Conservation (phyloP, 92 coral and sea anemone genomes). For the Nematostella vectensis region DNA sequence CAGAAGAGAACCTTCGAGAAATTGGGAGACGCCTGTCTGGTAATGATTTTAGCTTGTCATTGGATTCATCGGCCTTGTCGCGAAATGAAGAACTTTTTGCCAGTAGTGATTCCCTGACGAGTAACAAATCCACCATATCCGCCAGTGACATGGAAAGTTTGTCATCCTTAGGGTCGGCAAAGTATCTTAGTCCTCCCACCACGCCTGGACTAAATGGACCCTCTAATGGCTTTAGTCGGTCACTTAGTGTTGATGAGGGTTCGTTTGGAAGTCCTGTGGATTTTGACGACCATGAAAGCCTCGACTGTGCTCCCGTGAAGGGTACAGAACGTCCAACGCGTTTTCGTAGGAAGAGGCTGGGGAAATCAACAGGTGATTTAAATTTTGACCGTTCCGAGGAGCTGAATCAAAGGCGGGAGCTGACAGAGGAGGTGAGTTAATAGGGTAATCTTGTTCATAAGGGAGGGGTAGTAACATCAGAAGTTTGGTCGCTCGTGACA, state of each 20-base stretch:
- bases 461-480: too few species aligned
- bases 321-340: background rate
- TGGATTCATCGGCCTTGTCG: background rate
- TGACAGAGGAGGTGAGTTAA: too few species aligned
- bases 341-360: conserved; percentile 12
- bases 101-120: conserved; percentile 17
- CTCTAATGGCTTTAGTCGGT: background rate
- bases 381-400: conserved; percentile 17
- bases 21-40: background rate
- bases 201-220: background rate
- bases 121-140: conserved; percentile 7
- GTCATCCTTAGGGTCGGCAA: conserved; percentile 25
- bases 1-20: background rate
- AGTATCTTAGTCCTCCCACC: conserved; percentile 17
- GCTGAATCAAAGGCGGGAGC: too few species aligned
- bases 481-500: too few species aligned
- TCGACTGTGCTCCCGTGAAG: background rate
- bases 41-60: background rate
- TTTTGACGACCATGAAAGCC: background rate
- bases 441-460: too few species aligned
- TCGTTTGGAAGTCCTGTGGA: background rate
- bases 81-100: conserved; percentile 4
- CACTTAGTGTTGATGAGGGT: background rate
- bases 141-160: conserved; percentile 38
- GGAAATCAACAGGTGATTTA: conserved; percentile 25